These are phyloP conservation scores for Cherax destructor DNA, from an alignment of 1,140 invertebrate species.

Conservation along the genomic window DNA sequence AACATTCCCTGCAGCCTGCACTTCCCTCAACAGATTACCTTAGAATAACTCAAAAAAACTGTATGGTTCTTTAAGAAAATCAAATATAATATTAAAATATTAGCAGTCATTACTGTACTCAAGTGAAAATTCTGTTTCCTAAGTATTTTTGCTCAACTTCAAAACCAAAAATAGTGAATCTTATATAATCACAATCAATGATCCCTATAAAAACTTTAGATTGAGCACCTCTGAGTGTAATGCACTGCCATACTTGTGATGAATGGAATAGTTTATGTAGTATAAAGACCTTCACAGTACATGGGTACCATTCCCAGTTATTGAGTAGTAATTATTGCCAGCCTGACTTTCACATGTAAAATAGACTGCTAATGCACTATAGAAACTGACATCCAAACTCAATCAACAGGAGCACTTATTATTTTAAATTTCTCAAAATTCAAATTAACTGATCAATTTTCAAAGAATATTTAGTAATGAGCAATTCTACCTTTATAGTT, in stretches of 20 bases:
- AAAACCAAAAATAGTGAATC: not conserved
- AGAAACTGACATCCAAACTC: not conserved
- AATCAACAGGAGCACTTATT: not conserved
- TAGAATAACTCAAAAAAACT: not conserved
- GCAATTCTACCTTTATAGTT: too few relatives aligned
- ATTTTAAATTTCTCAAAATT: not conserved
- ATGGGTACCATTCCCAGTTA: not conserved
- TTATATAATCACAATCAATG: not conserved
- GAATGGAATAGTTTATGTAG: not conserved
- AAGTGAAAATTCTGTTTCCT: slow-evolving; percentile 2
- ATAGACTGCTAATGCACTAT: not conserved
- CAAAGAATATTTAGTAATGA: too few relatives aligned
- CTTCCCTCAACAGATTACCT: slow-evolving; percentile 2
- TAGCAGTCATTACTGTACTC: slow-evolving; percentile 8
- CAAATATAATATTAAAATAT: not conserved
- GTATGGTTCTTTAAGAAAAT: not conserved
- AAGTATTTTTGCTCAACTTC: not conserved
- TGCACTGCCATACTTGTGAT: not conserved
- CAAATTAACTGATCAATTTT: too few relatives aligned
- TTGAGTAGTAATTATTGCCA: not conserved
- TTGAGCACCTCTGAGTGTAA: not conserved
- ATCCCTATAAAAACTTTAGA: not conserved
- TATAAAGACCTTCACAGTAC: not conserved
- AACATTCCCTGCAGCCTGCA: slow-evolving; percentile 43
- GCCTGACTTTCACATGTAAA: not conserved